Base-by-base conservation (phyloP, 2,888 invertebrate genomes). In the Lepidocyrtinus sp. region DNA sequence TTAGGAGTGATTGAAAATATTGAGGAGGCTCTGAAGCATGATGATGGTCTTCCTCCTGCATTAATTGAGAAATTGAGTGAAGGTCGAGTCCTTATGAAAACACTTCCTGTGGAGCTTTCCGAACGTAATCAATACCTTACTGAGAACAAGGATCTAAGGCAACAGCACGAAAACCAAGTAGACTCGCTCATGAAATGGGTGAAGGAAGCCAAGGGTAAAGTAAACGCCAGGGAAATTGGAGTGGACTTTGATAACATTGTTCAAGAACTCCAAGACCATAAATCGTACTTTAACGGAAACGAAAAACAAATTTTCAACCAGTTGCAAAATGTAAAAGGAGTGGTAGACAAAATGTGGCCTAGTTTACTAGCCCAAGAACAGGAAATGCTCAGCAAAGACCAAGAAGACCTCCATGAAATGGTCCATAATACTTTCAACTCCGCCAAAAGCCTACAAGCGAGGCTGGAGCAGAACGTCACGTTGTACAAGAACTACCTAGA, bases 311-410 rank as follows among this genome's bases (percentile, higher is more conserved):
- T 95, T 88, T 93, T 94, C 79, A 94, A 95, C 87, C 90, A 96
- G 84, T 94, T 96, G 2, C 94, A 94, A 84, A 92, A 93, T 79
- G 94, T 96, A 88, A 94, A 95, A 87, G 93, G 94, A 81, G 93
- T 94, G 1, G 95, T 95, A 0, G 95, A 96, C 87, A 94, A 94
- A 87, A 95, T 96, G 75, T 95, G 95, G 94, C 94, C 96, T 0
- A 96, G 96, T 0, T 89, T 96, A 27, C 93, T 93, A 25, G 91
- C 93, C 5, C 91, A 93, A 21, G 95, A 96, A 87, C 95, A 96
- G 87, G 95, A 95, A 85, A 94, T 95, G 87, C 89, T 97, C 15
- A 94, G 95, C 12, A 92, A 93, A 26, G 95, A 95, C 86, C 93
- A 95, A 85, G 94, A 95, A 83, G 93, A 94, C 85, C 93, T 95